These are phyloP conservation scores for Netelia melanura DNA, from an alignment of 2,888 invertebrate species.

Conservation along the genomic window DNA sequence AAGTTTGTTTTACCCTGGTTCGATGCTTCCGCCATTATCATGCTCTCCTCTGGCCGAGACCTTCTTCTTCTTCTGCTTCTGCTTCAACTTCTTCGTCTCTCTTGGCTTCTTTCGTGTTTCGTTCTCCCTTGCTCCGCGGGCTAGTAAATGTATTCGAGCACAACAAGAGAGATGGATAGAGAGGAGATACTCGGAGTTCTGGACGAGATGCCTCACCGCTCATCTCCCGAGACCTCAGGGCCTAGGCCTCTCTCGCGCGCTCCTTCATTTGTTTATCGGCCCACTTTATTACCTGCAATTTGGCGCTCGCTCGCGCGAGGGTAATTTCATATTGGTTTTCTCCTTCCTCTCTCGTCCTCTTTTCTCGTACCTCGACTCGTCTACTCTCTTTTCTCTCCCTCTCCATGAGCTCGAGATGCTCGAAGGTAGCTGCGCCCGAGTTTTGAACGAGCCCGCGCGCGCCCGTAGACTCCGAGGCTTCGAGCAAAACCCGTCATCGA, in stretches of 20 bases:
- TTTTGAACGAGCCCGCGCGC: not conserved
- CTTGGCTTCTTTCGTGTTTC: conserved; percentile 66
- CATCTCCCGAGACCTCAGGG: conserved; percentile 55
- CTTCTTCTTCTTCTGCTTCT: conserved; percentile 48
- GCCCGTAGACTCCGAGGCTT: conserved; percentile 1
- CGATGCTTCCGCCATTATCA: conserved; percentile 70
- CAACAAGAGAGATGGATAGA: conserved; percentile 26
- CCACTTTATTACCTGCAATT: conserved; percentile 83
- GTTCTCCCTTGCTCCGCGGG: conserved; percentile 61
- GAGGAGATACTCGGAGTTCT: conserved; percentile 34
- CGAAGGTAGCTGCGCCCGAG: conserved; percentile 46
- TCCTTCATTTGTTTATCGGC: conserved; percentile 83
- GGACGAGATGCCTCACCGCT: conserved; percentile 27
- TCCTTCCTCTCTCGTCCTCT: conserved; percentile 69
- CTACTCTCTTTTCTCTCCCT: conserved; percentile 56
- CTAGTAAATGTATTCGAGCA: conserved; percentile 64
- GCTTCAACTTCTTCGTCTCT: conserved; percentile 60
- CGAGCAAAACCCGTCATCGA: conserved; percentile 54
- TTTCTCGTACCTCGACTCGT: conserved; percentile 47
- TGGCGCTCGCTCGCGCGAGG: conserved; percentile 81
- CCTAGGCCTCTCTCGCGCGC: conserved; percentile 69
- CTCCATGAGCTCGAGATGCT: conserved; percentile 25
- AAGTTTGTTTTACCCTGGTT: conserved; percentile 76
- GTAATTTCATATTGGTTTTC: conserved; percentile 83
- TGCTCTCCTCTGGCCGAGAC: conserved; percentile 57